These are phyloP conservation scores for Botia kubotai DNA, from an alignment of 2,797 vertebrate genomes.

Conservation along the genomic window DNA sequence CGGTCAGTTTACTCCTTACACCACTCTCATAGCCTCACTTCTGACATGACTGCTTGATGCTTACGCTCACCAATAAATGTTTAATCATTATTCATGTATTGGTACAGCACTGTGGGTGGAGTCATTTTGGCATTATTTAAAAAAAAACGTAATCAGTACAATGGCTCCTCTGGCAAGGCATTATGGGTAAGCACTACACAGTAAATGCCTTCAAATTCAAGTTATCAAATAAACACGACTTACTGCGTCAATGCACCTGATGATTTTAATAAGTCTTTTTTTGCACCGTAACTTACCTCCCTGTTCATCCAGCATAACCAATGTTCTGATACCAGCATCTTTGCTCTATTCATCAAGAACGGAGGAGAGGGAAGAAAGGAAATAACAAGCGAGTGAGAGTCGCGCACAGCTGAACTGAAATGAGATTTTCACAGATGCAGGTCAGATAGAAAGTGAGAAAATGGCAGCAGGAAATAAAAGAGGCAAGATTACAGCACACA, in stretches of 20 bases:
- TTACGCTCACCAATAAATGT: slow-evolving; percentile 11
- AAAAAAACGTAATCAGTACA: neutral
- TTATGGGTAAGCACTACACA: slow-evolving; percentile 3
- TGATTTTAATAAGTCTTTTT: slow-evolving; percentile 6
- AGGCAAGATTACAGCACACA: neutral
- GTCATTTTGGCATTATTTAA: neutral
- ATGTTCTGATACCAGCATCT: slow-evolving; percentile 99
- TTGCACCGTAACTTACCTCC: slow-evolving; percentile 87
- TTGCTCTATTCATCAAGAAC: slow-evolving; percentile 87
- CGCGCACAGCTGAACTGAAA: slow-evolving; percentile 32
- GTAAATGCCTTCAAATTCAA: neutral
- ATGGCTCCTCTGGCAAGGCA: neutral
- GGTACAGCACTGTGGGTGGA: neutral
- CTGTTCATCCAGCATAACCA: slow-evolving; percentile 99
- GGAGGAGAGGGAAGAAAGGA: slow-evolving; percentile 52
- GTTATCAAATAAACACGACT: slow-evolving; percentile 14
- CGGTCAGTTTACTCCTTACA: slow-evolving; percentile 41
- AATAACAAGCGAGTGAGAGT: slow-evolving; percentile 36
- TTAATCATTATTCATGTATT: neutral
- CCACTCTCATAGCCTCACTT: slow-evolving; percentile 39
- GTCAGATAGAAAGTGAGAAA: slow-evolving; percentile 22
- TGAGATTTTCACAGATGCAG: slow-evolving; percentile 19
- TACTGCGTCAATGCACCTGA: slow-evolving; percentile 14
- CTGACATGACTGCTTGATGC: slow-evolving; percentile 41
- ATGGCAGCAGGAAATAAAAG: slow-evolving; percentile 29